phyloP scores from a whole-genome alignment of 2,113 vertebrate species.

The Thinocorus orbignyianus region DNA sequence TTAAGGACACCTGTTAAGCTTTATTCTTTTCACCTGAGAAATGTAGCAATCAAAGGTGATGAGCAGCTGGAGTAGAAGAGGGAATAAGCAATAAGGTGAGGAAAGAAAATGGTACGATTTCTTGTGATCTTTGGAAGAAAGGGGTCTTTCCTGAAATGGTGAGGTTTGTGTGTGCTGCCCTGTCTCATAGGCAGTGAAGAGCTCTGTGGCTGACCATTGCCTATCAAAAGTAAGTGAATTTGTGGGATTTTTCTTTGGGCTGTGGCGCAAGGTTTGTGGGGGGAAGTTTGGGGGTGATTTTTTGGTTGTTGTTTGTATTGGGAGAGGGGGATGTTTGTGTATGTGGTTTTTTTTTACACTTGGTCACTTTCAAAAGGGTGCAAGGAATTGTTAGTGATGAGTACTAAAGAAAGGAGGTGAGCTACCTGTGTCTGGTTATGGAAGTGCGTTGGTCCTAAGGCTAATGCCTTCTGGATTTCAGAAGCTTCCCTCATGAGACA shows the following conservation, averaged over 20 bases:
- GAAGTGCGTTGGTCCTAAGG: background rate
- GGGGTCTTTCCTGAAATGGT: background rate
- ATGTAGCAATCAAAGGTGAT: background rate
- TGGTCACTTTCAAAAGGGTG: background rate
- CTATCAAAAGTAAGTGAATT: background rate
- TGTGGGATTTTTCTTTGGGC: background rate
- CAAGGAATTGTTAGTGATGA: background rate
- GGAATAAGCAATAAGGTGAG: background rate
- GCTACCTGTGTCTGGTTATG: background rate
- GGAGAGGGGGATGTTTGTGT: no score
- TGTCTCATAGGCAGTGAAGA: background rate
- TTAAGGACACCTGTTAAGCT: background rate
- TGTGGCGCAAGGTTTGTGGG: background rate
- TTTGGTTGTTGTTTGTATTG: background rate
- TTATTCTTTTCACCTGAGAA: background rate
- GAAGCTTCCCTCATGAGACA: background rate
- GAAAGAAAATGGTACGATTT: rapidly evolving
- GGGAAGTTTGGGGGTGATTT: no score
- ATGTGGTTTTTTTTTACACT: background rate
- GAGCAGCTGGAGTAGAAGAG: background rate
- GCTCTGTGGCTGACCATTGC: background rate
- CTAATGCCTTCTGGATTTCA: background rate
- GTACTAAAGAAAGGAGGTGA: background rate
- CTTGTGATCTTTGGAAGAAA: background rate
- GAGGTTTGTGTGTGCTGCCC: background rate